Evolutionary conservation across 2,888 invertebrate species (phyloP).

Genomic region (Metallyticus violacea): DNA sequence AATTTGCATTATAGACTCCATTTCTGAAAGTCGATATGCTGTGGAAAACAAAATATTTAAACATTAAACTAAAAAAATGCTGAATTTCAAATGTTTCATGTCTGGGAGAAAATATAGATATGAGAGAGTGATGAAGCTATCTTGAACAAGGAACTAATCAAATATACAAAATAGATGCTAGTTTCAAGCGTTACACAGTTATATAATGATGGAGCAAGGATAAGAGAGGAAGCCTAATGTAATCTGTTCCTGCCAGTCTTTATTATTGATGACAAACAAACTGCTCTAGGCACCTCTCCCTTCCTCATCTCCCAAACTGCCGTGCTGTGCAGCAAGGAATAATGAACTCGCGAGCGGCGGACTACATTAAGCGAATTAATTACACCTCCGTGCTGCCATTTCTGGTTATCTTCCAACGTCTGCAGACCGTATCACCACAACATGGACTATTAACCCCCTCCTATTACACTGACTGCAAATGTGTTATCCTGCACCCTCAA

Average conservation of each 20-base stretch:
- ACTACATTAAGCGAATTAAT: conserved; percentile 17
- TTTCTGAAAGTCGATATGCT: too few relatives aligned
- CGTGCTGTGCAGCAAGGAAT: not conserved
- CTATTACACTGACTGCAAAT: too few relatives aligned
- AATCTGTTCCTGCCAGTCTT: conserved; percentile 7
- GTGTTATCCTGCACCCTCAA: not conserved
- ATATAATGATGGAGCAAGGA: not conserved
- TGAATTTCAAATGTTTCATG: too few relatives aligned
- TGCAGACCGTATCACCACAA: not conserved
- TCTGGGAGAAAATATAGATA: too few relatives aligned
- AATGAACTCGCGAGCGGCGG: not conserved
- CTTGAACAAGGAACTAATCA: too few relatives aligned
- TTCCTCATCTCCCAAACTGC: not conserved
- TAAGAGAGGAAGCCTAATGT: not conserved
- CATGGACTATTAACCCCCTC: not conserved
- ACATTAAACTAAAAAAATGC: too few relatives aligned
- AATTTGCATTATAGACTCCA: too few relatives aligned
- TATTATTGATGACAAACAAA: conserved; percentile 13
- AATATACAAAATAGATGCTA: too few relatives aligned
- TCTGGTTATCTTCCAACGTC: not conserved
- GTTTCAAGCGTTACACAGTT: too few relatives aligned
- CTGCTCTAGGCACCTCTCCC: not conserved
- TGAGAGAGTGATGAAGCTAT: too few relatives aligned
- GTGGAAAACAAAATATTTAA: too few relatives aligned
- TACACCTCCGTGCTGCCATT: conserved; percentile 9